Evolutionary conservation across 2,113 vertebrate genomes (phyloP).

Genomic region (Malurus alboscapulatus): DNA sequence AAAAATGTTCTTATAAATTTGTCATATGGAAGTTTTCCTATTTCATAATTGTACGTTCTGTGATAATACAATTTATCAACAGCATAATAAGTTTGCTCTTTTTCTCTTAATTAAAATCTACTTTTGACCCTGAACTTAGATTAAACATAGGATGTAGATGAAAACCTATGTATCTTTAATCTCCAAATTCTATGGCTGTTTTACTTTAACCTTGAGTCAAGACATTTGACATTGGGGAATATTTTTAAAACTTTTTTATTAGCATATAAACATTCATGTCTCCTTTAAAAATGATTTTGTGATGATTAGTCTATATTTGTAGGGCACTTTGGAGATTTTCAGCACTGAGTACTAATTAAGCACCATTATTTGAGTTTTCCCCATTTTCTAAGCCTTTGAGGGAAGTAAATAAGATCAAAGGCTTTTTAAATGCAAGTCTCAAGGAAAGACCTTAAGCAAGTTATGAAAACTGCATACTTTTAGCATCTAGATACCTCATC

Average conservation of each 20-base stretch:
- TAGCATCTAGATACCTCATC: neutral
- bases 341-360: neutral
- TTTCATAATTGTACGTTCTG: neutral
- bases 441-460: neutral
- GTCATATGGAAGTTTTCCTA: neutral
- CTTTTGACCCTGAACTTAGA: neutral
- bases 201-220: neutral
- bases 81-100: neutral
- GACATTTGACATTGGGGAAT: neutral
- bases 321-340: neutral
- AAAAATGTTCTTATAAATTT: neutral
- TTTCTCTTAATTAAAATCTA: neutral
- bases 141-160: neutral
- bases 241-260: neutral
- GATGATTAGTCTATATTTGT: neutral
- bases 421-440: neutral
- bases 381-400: neutral
- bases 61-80: neutral
- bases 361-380: neutral
- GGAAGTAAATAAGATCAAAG: neutral
- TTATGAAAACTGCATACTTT: neutral
- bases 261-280: neutral
- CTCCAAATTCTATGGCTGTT: neutral
- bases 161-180: neutral
- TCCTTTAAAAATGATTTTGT: neutral